Evolutionary conservation across 2,797 vertebrate species (phyloP), one percentile per base, ranked within the genome.

Genomic region (Odontamblyopus rebecca): DNA sequence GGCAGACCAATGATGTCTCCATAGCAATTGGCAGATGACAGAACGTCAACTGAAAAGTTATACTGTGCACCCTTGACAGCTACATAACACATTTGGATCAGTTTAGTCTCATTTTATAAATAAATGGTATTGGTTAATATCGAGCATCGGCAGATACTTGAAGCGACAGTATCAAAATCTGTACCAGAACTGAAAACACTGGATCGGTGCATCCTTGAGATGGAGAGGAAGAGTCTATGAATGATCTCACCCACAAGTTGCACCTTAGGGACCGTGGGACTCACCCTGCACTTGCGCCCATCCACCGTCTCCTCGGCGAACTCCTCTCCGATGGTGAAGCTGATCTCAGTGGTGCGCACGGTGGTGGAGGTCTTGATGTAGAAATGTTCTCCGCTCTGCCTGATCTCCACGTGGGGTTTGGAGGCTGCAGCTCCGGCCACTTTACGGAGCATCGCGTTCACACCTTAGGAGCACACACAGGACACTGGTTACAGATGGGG

Each of bases 281-380:
- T 27, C 29, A 98, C 97, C 96, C 95, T 94, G 93, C 96, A 97
- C 91, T 98, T 98, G 53, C 97, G 95, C 50, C 97, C 96, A 2
- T 99, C 97, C 86, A 99, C 96, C 0, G 97, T 99, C 89, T 98
- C 97, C 86, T 99, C 97, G 8, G 95, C 94, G 32, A 98, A 99
- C 92, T 96, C 96, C 87, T 97, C 94, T 2, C 96, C 97, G 4
- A 99, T 91, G 77, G 90, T 91, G 86, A 99, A 99, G 93, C 90
- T 95, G 92, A 99, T 97, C 91, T 99, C 97, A 0, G 96, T 99
- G 89, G 97, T 99, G 86, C 97, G 95, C 72, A 98, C 96, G 0
- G 96, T 96, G 85, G 97, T 99, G 76, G 96, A 97, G 3, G 97
- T 99, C 87, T 97, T 98, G 86, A 99, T 98, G 92, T 98, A 98